Conservation (phyloP, 2,888 invertebrate genomes). For the Leptura quadrifasciata region DNA sequence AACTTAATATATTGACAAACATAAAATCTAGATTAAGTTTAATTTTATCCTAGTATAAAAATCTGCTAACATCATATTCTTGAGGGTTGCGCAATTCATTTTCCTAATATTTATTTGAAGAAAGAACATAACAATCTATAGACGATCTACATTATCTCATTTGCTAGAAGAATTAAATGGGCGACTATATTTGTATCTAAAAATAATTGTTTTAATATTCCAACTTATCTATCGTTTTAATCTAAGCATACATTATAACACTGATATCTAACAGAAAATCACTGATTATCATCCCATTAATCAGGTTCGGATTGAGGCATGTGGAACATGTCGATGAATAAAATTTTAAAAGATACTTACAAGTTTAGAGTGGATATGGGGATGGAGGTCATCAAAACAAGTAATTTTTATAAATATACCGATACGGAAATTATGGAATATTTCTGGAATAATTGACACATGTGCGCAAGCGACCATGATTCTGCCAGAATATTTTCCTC, state of each 20-base stretch:
- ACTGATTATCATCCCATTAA: neutral
- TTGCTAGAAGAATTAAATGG: neutral
- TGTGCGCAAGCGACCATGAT: no score
- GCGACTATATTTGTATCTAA: conserved; percentile 11
- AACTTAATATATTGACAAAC: no score
- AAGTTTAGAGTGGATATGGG: no score
- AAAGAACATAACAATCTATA: neutral
- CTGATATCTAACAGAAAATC: conserved; percentile 6
- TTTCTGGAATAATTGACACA: no score
- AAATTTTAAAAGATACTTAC: no score
- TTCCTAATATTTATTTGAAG: neutral
- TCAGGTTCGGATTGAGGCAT: conserved; percentile 1
- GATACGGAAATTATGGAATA: no score
- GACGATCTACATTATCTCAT: neutral
- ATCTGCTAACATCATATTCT: no score
- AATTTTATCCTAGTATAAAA: no score
- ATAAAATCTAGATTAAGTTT: no score
- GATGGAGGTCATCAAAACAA: no score
- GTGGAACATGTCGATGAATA: neutral
- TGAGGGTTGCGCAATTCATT: neutral
- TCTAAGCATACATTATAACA: conserved; percentile 15
- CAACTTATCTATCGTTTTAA: neutral
- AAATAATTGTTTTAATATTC: conserved; percentile 9
- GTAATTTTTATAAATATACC: no score
- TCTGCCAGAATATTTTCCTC: no score